These are phyloP conservation scores for Lasioglossum zephyrum DNA, from an alignment of 2,888 invertebrate species.

Conservation along the genomic window DNA sequence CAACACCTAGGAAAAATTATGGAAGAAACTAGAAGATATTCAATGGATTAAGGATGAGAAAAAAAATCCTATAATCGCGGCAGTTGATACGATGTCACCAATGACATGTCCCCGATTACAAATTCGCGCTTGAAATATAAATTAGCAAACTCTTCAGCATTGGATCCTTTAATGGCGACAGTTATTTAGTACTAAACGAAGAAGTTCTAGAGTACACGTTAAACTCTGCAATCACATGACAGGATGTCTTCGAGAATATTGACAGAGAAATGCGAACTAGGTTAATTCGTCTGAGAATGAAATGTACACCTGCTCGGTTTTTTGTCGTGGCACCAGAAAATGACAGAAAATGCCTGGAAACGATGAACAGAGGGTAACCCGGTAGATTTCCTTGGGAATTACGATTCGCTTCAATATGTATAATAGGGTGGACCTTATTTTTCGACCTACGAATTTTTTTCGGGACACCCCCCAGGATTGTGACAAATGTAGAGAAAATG, in stretches of 20 bases:
- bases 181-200: background rate
- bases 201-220: background rate
- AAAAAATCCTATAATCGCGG: background rate
- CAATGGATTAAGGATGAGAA: background rate
- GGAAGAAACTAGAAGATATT: too few species aligned
- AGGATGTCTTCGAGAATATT: background rate
- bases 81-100: background rate
- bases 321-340: background rate
- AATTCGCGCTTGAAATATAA: background rate
- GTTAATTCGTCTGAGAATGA: slow-evolving; percentile 6
- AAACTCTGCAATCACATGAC: background rate
- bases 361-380: slow-evolving; percentile 40
- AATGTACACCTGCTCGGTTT: background rate
- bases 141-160: background rate
- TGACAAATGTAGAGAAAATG: too few species aligned
- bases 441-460: too few species aligned
- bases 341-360: slow-evolving; percentile 11
- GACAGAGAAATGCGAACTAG: background rate
- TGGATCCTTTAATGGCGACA: background rate
- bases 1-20: too few species aligned
- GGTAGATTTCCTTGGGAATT: slow-evolving; percentile 27
- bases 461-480: too few species aligned
- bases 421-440: too few species aligned
- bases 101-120: background rate
- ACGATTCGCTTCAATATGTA: slow-evolving; percentile 38